phyloP scores from a whole-genome alignment of 1,140 invertebrate genomes.

The Temnothorax longispinosus region DNA sequence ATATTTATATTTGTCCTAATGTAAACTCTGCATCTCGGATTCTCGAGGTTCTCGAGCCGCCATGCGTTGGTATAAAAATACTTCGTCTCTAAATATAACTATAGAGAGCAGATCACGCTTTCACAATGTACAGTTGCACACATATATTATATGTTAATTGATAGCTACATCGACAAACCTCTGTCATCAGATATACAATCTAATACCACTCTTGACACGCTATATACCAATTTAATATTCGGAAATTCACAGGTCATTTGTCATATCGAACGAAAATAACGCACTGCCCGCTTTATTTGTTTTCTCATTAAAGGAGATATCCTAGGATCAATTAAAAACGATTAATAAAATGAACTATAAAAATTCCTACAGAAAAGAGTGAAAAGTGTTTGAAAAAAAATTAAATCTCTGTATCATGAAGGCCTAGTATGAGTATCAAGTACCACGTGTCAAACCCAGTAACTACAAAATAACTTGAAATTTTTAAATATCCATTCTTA shows the following conservation, averaged over 20 bases:
- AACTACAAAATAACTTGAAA: not conserved
- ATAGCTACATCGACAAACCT: not conserved
- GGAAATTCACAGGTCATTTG: not conserved
- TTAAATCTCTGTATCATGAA: not conserved
- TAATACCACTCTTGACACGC: not conserved
- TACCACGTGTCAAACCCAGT: not conserved
- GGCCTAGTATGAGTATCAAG: not conserved
- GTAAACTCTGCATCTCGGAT: not conserved
- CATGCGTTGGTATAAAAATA: slow-evolving; percentile 10
- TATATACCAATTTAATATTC: not conserved
- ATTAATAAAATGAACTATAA: not conserved
- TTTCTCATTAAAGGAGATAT: not conserved
- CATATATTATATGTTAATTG: not conserved
- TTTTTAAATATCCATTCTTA: not conserved
- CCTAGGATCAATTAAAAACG: not conserved
- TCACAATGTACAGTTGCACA: not conserved
- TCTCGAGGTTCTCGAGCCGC: not conserved
- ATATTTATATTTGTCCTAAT: not conserved
- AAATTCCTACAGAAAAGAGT: not conserved
- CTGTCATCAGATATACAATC: not conserved
- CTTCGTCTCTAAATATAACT: slow-evolving; percentile 11
- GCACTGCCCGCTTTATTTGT: not conserved
- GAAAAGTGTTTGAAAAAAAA: not conserved
- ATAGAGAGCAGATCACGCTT: not conserved
- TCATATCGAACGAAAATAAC: not conserved